Conservation (phyloP, 1,140 invertebrate genomes). For the Drosophila parvula region DNA sequence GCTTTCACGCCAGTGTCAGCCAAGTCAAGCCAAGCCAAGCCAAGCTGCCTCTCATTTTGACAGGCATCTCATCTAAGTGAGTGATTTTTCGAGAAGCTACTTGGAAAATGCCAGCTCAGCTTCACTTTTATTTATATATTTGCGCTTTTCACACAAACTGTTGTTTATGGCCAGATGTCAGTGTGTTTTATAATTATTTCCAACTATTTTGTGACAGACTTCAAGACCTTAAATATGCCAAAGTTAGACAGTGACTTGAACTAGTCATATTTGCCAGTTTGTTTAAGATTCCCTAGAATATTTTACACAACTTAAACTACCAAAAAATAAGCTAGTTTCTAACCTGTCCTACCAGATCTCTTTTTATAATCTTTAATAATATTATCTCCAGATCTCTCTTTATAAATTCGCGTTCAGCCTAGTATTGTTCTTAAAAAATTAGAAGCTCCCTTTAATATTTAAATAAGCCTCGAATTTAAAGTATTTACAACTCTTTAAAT, state of each 20-base stretch:
- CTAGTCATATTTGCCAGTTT: no score
- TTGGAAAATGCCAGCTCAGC: neutral
- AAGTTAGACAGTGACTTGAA: no score
- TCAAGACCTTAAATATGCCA: neutral
- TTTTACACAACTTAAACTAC: neutral
- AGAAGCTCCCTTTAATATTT: neutral
- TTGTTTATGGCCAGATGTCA: neutral
- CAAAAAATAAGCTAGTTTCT: no score
- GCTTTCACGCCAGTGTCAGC: conserved; percentile 7
- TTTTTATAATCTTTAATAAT: neutral
- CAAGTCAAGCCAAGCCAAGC: no score
- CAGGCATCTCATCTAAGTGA: neutral
- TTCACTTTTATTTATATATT: neutral
- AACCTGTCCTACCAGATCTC: no score
- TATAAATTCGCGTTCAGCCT: neutral
- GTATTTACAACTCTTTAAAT: no score
- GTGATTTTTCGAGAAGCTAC: neutral
- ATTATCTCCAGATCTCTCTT: neutral
- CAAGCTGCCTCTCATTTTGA: conserved; percentile 4
- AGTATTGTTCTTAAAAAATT: no score
- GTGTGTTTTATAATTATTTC: neutral
- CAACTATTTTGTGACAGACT: neutral
- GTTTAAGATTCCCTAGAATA: neutral
- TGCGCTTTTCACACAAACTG: neutral
- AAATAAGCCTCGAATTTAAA: neutral